These are phyloP conservation scores for Drosophila ercepeae DNA, from an alignment of 1,140 invertebrate species.

Conservation along the genomic window DNA sequence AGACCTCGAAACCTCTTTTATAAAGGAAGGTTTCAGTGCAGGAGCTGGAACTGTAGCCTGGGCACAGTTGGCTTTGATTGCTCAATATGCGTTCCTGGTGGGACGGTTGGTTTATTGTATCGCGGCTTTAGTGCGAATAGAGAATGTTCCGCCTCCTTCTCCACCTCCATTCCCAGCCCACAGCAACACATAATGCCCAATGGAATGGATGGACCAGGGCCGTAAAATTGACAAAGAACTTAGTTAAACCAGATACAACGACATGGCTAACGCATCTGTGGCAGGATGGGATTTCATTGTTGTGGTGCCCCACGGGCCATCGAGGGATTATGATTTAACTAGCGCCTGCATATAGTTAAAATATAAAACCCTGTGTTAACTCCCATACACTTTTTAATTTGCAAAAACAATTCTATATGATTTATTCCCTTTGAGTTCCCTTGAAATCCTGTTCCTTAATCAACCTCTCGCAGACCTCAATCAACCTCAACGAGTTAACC, in stretches of 20 bases:
- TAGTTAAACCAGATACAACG: conserved; percentile 55
- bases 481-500: neutral
- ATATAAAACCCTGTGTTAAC: neutral
- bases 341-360: conserved; percentile 4
- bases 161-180: neutral
- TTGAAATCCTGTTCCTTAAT: neutral
- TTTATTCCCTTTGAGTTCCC: neutral
- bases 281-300: conserved; percentile 2
- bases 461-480: neutral
- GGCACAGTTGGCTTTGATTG: conserved; percentile 78
- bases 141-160: conserved; percentile 14
- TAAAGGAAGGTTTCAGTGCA: too few species aligned
- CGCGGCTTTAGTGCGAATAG: conserved; percentile 72
- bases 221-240: conserved; percentile 71
- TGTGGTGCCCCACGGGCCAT: conserved; percentile 8
- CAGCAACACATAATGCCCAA: conserved; percentile 52
- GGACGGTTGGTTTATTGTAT: conserved; percentile 68
- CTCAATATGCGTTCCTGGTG: conserved; percentile 70
- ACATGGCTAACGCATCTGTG: conserved; percentile 37
- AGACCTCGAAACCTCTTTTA: too few species aligned
- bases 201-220: conserved; percentile 29
- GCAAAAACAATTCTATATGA: neutral
- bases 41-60: conserved; percentile 17
- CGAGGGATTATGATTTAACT: conserved; percentile 27
- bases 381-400: neutral